Evolutionary conservation across 1,140 invertebrate genomes (phyloP), one percentile per base, ranked within the genome.

Genomic region (Tetragnatha versicolor): DNA sequence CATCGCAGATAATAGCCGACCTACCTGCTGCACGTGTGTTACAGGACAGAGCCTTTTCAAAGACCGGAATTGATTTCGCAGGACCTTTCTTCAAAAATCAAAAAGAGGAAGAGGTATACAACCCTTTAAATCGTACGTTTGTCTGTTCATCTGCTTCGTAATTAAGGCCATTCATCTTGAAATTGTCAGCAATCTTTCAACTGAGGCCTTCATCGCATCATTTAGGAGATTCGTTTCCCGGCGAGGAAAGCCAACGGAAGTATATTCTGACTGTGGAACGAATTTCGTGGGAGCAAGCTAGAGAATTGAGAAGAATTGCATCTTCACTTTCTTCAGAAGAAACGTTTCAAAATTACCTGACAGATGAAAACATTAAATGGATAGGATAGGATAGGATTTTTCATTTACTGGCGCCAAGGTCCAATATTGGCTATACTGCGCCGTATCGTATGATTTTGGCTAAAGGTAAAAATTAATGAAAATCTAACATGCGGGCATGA

Each of bases 121-220:
- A 7, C 66, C 55, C 17, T 22, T 82, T 4, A 88, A 88, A 72
- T 82, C 80, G 2, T 88, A 87, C 75, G 58, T 87, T 9, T 83
- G 81, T 20, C 2, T 88, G 4, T 88, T 88, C 69, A 55, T 66
- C 10, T 68, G 61, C 22, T 84, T 88, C 22, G 25, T 79, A 3
- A 85, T 85, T 0, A 86, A 82, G 85, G 84, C 84, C 83, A 85
- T 82, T 82, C 87, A 87, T 85, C 84, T 85, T 82, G 87, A 84
- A 85, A 80, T 79, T 82, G 83, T 85, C 80, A 82, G 82, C 0
- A 81, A 85, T 77, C 55, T 88, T 5, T 81, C 84, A 2, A 84
- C 86, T 0, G 83, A 85, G 47, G 81, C 81, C 2, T 88, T 88
- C 60, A 51, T 88, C 3, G 81, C 83, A 5, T 82, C 84, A 2